A percentile compares a stretch with the other conserved stretches of the same genome.
These are phyloP conservation scores for Antheraea pernyi DNA, from an alignment of 1,140 invertebrate genomes.

Conservation along the genomic window DNA sequence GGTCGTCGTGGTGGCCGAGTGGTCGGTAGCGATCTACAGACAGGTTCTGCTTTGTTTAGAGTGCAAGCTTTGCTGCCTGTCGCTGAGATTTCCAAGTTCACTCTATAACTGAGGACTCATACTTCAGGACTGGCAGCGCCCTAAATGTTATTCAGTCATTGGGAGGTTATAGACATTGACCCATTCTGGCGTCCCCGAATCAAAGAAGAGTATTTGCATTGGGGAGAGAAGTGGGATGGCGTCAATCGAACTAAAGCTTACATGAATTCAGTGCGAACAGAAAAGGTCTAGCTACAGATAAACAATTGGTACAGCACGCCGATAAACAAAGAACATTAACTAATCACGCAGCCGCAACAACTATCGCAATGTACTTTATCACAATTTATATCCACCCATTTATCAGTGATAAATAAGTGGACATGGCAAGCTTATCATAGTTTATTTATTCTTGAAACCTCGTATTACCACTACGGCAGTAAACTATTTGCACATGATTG, in stretches of 20 bases:
- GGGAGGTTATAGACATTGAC: conserved; percentile 98
- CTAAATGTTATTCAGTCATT: conserved; percentile 97
- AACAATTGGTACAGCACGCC: conserved; percentile 96
- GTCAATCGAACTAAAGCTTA: conserved; percentile 94
- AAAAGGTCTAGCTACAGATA: conserved; percentile 96
- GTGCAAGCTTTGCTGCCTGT: conserved; percentile 95
- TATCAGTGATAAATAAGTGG: conserved; percentile 20
- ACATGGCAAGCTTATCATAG: conserved; percentile 16
- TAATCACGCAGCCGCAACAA: too few species aligned
- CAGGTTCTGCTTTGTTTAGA: conserved; percentile 92
- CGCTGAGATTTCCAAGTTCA: conserved; percentile 97
- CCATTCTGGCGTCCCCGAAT: conserved; percentile 98
- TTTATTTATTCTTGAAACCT: conserved; percentile 12
- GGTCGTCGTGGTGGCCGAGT: conserved; percentile 93
- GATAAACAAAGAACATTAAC: conserved; percentile 98
- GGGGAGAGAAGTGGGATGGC: conserved; percentile 96
- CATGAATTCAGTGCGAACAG: conserved; percentile 95
- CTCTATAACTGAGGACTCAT: conserved; percentile 94
- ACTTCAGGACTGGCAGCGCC: conserved; percentile 97
- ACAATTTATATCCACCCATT: conserved; percentile 10
- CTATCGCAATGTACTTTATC: neutral
- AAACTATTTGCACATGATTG: neutral
- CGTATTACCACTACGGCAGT: neutral
- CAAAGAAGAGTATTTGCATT: conserved; percentile 95
- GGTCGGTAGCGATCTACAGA: conserved; percentile 92